These are phyloP conservation scores for Pseudochirops cupreus DNA, from an alignment of 2,797 vertebrate genomes.

Conservation along the genomic window DNA sequence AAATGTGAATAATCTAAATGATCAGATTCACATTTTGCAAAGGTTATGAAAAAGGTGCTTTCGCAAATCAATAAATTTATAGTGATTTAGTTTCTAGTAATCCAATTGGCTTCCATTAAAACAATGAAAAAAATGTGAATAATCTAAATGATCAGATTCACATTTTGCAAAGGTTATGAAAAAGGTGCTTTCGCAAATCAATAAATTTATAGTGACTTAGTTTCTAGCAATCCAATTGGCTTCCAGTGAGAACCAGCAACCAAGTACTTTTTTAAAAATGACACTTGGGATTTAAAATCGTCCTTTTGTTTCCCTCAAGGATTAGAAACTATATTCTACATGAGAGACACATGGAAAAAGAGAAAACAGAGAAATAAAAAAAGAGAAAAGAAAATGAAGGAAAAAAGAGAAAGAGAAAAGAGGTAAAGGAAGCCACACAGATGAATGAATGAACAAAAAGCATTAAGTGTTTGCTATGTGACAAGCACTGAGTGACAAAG, in stretches of 20 bases:
- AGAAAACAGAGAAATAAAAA: neutral
- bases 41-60: neutral
- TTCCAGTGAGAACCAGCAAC: conserved; percentile 25
- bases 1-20: neutral
- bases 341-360: neutral
- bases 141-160: neutral
- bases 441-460: neutral
- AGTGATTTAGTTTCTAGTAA: neutral
- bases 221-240: neutral
- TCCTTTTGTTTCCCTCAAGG: neutral
- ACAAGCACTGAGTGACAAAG: neutral
- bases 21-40: neutral
- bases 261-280: conserved; percentile 11
- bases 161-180: neutral
- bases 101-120: neutral
- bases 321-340: neutral
- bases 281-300: conserved; percentile 39
- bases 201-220: neutral
- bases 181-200: neutral
- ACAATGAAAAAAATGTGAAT: neutral
- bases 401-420: neutral
- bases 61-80: neutral
- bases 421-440: neutral
- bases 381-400: neutral
- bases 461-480: neutral